Percentiles rank a stretch among this genome's conserved stretches.
phyloP scores from a whole-genome alignment of 2,797 vertebrate genomes.

The Mus caroli region DNA sequence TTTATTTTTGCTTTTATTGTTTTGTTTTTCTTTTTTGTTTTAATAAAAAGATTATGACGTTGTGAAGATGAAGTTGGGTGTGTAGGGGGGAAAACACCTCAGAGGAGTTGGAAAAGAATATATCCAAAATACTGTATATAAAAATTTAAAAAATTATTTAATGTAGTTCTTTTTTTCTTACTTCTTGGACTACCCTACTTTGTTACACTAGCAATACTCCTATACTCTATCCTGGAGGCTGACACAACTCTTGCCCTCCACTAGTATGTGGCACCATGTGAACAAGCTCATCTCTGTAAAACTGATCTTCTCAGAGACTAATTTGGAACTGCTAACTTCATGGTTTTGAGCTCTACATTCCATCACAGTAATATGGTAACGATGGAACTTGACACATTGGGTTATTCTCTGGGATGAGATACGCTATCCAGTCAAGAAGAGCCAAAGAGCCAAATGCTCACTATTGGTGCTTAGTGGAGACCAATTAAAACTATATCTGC shows the following conservation, averaged over 20 bases:
- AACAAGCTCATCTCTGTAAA: not conserved
- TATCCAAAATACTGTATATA: not conserved
- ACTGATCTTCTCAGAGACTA: not conserved
- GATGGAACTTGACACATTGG: not conserved
- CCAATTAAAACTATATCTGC: not conserved
- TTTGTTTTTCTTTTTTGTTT: not conserved
- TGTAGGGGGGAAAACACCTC: not conserved
- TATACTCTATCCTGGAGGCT: too few relatives aligned
- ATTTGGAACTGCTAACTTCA: not conserved
- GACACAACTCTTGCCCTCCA: not conserved
- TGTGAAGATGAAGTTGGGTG: not conserved
- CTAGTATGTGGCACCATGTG: rapidly evolving
- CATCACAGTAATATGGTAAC: rapidly evolving
- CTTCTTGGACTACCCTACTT: not conserved
- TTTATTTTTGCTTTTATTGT: not conserved
- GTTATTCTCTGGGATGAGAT: not conserved
- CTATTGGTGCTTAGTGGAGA: not conserved
- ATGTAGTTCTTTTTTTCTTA: not conserved
- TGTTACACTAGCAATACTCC: not conserved
- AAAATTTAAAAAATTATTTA: not conserved
- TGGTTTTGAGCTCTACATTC: not conserved
- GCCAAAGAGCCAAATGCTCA: not conserved
- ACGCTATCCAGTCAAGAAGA: too few relatives aligned
- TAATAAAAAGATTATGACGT: not conserved
- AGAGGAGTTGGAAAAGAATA: not conserved